Conservation (phyloP, 2,797 vertebrate genomes). For the Picus viridis region DNA sequence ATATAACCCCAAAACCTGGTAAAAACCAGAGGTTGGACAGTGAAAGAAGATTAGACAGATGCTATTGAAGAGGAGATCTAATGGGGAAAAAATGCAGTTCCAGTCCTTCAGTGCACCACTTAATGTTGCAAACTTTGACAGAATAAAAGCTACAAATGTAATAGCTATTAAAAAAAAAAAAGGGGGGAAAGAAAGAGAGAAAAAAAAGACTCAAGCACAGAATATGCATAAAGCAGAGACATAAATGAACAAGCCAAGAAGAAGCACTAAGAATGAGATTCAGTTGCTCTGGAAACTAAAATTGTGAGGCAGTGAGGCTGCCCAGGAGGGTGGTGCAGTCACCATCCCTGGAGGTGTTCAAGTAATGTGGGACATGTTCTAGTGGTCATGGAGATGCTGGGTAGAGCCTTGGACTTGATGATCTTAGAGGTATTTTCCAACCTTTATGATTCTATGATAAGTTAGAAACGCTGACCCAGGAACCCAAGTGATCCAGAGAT, state of each 20-base stretch:
- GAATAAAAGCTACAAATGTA: neutral
- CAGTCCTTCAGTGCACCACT: neutral
- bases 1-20: neutral
- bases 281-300: constrained; percentile 30
- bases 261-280: neutral
- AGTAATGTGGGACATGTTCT: no score
- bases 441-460: neutral
- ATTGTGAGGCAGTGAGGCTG: no score
- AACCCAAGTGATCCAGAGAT: neutral
- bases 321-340: no score
- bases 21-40: neutral
- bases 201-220: neutral
- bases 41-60: neutral
- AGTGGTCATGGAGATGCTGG: no score
- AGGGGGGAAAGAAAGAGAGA: no score
- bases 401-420: no score
- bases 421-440: no score
- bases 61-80: neutral
- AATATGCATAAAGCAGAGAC: neutral
- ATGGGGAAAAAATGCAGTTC: neutral
- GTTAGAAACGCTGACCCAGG: neutral
- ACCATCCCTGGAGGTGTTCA: no score
- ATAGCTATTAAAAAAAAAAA: neutral
- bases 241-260: neutral
- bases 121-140: neutral